These are phyloP conservation scores for Spinibarbus caldwelli DNA, from an alignment of 2,797 vertebrate species.

Conservation along the genomic window DNA sequence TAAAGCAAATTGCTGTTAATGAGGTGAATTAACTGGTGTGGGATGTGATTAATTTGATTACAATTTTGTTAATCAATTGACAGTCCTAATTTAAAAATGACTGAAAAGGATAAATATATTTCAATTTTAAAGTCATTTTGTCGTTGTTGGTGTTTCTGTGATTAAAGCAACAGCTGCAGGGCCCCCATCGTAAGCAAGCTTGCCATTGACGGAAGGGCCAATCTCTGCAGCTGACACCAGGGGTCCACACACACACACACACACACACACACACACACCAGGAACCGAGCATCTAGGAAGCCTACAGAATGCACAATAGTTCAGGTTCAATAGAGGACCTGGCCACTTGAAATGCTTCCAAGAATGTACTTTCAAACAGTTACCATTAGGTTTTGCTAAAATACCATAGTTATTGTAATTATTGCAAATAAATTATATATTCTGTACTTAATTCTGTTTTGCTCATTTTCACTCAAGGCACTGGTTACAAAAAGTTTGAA, in stretches of 20 bases:
- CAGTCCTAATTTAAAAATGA: not conserved
- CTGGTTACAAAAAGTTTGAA: too few species aligned
- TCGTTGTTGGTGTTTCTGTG: not conserved
- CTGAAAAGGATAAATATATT: not conserved
- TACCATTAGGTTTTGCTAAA: not conserved
- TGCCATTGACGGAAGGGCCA: slow-evolving; percentile 7
- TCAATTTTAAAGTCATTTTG: not conserved
- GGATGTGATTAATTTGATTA: not conserved
- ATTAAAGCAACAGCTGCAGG: slow-evolving; percentile 38
- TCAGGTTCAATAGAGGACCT: not conserved
- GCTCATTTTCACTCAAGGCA: not conserved
- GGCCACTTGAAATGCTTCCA: slow-evolving; percentile 7
- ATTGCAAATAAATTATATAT: not conserved
- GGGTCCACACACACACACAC: not conserved
- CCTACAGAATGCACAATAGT: not conserved
- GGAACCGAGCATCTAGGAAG: not conserved
- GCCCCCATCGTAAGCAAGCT: not conserved
- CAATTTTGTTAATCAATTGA: not conserved
- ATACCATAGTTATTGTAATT: not conserved
- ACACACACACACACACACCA: not conserved
- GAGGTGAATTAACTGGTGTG: not conserved
- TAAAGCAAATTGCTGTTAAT: not conserved
- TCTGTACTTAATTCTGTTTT: not conserved
- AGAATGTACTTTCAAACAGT: not conserved
- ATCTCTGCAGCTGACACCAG: slow-evolving; percentile 36